Evolutionary conservation across 1,140 invertebrate genomes (phyloP).

Genomic region (Ostrea denselamellosa): DNA sequence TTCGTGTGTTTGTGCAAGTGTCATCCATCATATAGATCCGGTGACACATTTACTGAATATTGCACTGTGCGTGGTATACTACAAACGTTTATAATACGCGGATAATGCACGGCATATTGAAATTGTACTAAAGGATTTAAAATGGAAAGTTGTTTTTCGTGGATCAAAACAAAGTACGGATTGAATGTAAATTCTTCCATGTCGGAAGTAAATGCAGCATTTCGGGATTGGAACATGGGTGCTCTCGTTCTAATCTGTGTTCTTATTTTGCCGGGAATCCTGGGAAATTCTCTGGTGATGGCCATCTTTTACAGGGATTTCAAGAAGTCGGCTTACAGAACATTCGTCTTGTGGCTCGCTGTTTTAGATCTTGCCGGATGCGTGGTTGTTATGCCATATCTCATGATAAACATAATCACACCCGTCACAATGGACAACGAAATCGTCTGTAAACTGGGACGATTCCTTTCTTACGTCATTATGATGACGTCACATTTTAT

Average conservation of each 20-base stretch:
- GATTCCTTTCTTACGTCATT: background rate
- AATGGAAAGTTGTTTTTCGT: background rate
- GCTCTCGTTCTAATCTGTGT: conserved; percentile 16
- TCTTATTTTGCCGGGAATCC: conserved; percentile 22
- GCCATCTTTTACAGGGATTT: conserved; percentile 28
- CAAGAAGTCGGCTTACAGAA: conserved; percentile 40
- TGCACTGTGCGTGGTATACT: background rate
- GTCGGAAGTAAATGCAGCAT: background rate
- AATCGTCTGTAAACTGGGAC: conserved; percentile 33
- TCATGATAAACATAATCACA: background rate
- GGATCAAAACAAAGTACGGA: conserved; percentile 31
- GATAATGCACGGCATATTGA: background rate
- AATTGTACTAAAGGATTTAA: background rate
- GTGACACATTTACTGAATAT: background rate
- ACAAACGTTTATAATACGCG: background rate
- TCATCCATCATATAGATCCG: background rate
- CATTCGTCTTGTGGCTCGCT: conserved; percentile 35
- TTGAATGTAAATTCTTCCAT: conserved; percentile 16
- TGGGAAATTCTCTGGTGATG: conserved; percentile 38
- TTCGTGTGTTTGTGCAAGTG: background rate
- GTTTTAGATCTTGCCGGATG: background rate
- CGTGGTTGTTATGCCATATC: conserved; percentile 29
- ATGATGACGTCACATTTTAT: conserved; percentile 37
- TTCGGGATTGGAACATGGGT: conserved; percentile 34
- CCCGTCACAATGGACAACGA: conserved; percentile 24